Evolutionary conservation across 37 sponge, comb jelly and placozoan species (phyloP).

Genomic region (Corticium candelabrum): DNA sequence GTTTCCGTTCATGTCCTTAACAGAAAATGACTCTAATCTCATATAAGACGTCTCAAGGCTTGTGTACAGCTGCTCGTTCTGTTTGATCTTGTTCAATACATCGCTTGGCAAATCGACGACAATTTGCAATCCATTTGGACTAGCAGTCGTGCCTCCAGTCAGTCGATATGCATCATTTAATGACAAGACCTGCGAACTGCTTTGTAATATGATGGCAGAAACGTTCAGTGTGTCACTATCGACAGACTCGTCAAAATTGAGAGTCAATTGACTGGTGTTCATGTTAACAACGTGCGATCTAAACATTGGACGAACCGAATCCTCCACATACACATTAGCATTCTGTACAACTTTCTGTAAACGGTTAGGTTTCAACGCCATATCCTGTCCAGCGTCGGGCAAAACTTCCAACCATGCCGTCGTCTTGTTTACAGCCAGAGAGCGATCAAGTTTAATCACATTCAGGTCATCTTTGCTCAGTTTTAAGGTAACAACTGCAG

Average conservation of each 20-base stretch:
- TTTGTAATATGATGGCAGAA: slow-evolving; percentile 38
- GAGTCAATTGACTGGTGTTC: slow-evolving; percentile 39
- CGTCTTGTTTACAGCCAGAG: slow-evolving; percentile 2
- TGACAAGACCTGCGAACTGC: not conserved
- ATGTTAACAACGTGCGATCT: slow-evolving; percentile 56
- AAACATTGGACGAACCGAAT: slow-evolving; percentile 22
- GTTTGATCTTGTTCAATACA: slow-evolving; percentile 72
- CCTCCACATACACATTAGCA: not conserved
- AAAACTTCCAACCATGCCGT: not conserved
- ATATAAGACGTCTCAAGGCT: slow-evolving; percentile 49
- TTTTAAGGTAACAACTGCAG: slow-evolving; percentile 26
- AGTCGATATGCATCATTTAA: slow-evolving; percentile 7
- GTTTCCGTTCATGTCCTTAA: slow-evolving; percentile 71
- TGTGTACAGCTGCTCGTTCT: slow-evolving; percentile 35
- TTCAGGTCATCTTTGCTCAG: slow-evolving; percentile 52
- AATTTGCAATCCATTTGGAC: slow-evolving; percentile 61
- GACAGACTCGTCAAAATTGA: slow-evolving; percentile 60
- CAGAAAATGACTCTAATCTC: slow-evolving; percentile 22
- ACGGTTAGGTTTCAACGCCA: not conserved
- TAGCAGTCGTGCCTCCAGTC: slow-evolving; percentile 60
- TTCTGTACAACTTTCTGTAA: not conserved
- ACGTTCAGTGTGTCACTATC: slow-evolving; percentile 45
- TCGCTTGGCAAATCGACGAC: slow-evolving; percentile 34
- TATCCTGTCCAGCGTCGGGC: not conserved
- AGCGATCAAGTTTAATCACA: slow-evolving; percentile 51